phyloP scores from a whole-genome alignment of 2,888 invertebrate species.

The Megaustenia siamemsis region DNA sequence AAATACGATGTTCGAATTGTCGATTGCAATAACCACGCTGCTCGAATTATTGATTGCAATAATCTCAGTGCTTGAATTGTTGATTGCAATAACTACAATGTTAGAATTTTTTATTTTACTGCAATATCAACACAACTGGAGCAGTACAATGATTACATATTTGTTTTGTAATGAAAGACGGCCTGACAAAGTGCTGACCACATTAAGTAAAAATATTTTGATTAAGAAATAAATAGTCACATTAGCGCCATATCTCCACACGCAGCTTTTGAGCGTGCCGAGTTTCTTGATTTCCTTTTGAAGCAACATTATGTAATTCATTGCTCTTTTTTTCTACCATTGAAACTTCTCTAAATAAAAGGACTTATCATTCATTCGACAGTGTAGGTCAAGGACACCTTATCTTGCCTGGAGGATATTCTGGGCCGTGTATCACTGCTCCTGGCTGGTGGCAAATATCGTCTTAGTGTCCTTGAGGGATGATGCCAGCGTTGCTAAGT shows the following conservation, averaged over 20 bases:
- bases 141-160: too few species aligned
- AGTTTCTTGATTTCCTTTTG: not conserved
- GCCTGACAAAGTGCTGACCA: too few species aligned
- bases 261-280: not conserved
- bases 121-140: too few species aligned
- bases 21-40: too few species aligned
- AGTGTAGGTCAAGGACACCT: conserved; percentile 16
- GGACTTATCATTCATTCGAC: not conserved
- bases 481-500: conserved; percentile 52
- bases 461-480: conserved; percentile 60
- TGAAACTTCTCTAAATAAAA: not conserved
- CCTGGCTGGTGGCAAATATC: conserved; percentile 55
- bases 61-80: too few species aligned
- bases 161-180: too few species aligned
- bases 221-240: not conserved
- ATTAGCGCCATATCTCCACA: not conserved
- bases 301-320: not conserved
- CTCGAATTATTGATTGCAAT: too few species aligned
- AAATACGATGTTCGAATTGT: too few species aligned
- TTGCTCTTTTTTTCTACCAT: not conserved
- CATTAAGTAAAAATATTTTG: not conserved
- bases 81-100: too few species aligned
- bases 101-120: too few species aligned
- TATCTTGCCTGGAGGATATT: conserved; percentile 55
- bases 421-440: conserved; percentile 58